Evolutionary conservation across 2,888 invertebrate genomes (phyloP).

Genomic region (Xanthorhoe designata): DNA sequence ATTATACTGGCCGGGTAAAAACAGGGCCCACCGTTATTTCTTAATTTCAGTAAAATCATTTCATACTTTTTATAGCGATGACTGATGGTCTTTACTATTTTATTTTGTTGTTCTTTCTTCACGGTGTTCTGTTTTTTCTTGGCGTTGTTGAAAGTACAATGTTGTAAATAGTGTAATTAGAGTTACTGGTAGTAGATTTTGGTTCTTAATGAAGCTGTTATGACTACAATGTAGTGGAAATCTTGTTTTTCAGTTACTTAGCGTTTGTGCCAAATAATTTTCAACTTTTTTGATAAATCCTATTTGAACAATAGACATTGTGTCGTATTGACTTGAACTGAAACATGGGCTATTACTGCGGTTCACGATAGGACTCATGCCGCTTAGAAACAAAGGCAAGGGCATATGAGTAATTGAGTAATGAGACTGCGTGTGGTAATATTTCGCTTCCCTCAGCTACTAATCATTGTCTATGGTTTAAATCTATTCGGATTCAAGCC

Average conservation of each 20-base stretch:
- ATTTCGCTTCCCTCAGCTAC: conserved; percentile 51
- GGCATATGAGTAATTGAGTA: conserved; percentile 50
- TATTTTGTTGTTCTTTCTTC: background rate
- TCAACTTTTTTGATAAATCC: no score
- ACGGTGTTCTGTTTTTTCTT: conserved; percentile 3
- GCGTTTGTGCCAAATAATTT: background rate
- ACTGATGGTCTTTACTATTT: background rate
- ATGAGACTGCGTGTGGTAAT: conserved; percentile 46
- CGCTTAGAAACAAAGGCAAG: conserved; percentile 48
- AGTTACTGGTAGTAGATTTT: background rate
- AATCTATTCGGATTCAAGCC: conserved; percentile 60
- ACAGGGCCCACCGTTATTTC: conserved; percentile 2
- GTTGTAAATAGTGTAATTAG: conserved; percentile 55
- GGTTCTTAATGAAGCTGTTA: background rate
- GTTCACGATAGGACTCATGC: background rate
- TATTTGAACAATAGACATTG: no score
- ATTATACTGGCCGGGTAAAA: conserved; percentile 16
- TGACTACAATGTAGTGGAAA: background rate
- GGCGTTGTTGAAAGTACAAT: background rate
- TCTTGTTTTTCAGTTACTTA: background rate
- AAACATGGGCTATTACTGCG: background rate
- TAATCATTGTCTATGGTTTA: conserved; percentile 56
- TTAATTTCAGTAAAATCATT: background rate
- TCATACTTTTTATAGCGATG: background rate
- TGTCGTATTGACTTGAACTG: no score